Evolutionary conservation across 2,113 vertebrate species (phyloP).

Genomic region (Nannospalax galili): DNA sequence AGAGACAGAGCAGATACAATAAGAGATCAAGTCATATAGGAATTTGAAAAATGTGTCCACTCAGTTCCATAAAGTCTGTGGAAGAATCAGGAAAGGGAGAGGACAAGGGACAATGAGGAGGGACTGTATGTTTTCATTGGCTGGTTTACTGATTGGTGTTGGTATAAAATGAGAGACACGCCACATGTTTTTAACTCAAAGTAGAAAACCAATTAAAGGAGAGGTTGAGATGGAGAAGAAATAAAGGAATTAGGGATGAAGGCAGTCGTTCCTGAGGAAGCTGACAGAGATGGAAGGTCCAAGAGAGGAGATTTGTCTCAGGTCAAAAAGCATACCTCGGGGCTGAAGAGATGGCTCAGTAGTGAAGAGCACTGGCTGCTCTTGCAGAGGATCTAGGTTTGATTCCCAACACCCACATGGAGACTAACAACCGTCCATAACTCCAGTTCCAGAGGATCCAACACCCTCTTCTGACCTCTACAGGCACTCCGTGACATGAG

Average conservation of each 20-base stretch:
- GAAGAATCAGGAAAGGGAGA: neutral
- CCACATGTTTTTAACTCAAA: neutral
- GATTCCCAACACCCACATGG: too few relatives aligned
- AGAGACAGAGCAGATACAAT: neutral
- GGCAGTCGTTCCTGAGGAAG: neutral
- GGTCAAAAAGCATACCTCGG: neutral
- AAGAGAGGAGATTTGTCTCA: neutral
- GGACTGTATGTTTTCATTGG: neutral
- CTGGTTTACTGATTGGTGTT: neutral
- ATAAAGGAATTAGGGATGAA: neutral
- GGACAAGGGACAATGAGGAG: neutral
- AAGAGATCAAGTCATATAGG: neutral
- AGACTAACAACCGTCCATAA: too few relatives aligned
- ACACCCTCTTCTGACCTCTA: too few relatives aligned
- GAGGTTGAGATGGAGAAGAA: neutral
- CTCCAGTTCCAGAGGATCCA: too few relatives aligned
- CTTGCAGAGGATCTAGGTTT: too few relatives aligned
- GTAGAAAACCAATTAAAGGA: neutral
- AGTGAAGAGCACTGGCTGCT: too few relatives aligned
- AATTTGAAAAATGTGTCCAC: neutral
- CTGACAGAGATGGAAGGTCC: neutral
- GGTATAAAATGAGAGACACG: constrained; percentile 19
- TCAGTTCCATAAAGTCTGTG: neutral
- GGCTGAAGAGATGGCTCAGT: too few relatives aligned
- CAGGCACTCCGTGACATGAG: too few relatives aligned